A percentile compares a stretch with the other conserved stretches of the same genome.
Evolutionary conservation across 2,113 vertebrate genomes (phyloP).

Genomic region (Pseudonaja textilis): DNA sequence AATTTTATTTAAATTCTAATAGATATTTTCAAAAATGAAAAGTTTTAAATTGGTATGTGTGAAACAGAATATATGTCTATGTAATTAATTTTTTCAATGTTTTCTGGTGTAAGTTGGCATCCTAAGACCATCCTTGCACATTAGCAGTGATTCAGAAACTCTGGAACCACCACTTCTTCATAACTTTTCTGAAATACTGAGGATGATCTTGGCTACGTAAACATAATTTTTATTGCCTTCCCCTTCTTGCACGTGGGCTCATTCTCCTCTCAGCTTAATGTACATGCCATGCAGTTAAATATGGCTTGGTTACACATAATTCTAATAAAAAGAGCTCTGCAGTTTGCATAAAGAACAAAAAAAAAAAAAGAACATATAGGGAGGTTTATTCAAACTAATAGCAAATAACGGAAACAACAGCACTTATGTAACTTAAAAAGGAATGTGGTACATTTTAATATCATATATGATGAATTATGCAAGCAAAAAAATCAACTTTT

Average conservation of each 20-base stretch:
- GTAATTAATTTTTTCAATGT: not conserved
- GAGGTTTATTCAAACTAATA: not conserved
- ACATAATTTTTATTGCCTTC: not conserved
- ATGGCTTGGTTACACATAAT: not conserved
- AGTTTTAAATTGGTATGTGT: not conserved
- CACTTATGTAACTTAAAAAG: not conserved
- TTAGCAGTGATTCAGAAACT: not conserved
- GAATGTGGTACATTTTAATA: not conserved
- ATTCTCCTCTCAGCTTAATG: not conserved
- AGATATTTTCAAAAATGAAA: not conserved
- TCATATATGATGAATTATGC: not conserved
- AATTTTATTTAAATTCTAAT: not conserved
- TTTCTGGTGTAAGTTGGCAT: not conserved
- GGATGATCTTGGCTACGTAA: not conserved
- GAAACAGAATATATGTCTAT: not conserved
- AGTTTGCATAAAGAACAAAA: not conserved
- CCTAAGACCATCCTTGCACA: not conserved
- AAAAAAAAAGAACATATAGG: not conserved
- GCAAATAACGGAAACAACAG: not conserved
- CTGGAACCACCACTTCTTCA: not conserved
- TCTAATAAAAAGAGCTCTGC: not conserved
- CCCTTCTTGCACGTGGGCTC: not conserved
- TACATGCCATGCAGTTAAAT: not conserved
- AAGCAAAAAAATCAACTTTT: not conserved
- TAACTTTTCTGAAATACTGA: not conserved